phyloP scores from a whole-genome alignment of 2,888 invertebrate species.

The Petrophora chlorosata region DNA sequence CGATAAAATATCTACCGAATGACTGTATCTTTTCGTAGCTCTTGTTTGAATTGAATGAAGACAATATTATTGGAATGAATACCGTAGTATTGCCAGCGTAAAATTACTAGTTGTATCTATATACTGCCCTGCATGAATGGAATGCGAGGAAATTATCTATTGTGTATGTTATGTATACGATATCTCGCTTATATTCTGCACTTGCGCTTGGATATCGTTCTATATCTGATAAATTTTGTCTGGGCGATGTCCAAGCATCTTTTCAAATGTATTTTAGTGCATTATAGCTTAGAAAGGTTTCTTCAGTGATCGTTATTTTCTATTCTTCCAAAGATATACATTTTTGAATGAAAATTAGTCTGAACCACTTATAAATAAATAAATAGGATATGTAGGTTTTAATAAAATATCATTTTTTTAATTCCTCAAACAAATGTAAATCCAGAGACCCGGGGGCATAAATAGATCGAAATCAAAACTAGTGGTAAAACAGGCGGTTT shows the following conservation, averaged over 20 bases:
- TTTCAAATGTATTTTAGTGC: constrained; percentile 6
- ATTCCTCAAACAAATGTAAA: too few species aligned
- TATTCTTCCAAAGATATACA: too few species aligned
- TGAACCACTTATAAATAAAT: too few species aligned
- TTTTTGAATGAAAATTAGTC: too few species aligned
- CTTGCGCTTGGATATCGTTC: constrained; percentile 38
- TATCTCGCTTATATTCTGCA: constrained; percentile 47
- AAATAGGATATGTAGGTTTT: too few species aligned
- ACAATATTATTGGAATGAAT: constrained; percentile 37
- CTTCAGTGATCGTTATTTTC: too few species aligned
- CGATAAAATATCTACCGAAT: constrained; percentile 1
- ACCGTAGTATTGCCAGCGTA: constrained; percentile 38
- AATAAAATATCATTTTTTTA: too few species aligned
- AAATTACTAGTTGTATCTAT: constrained; percentile 29
- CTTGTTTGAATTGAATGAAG: constrained; percentile 19
- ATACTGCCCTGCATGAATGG: constrained; percentile 52
- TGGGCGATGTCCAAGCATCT: constrained; percentile 8
- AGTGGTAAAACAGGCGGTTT: too few species aligned
- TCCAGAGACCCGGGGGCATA: too few species aligned
- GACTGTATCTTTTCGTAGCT: constrained; percentile 16
- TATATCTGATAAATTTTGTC: neutral
- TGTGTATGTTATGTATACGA: constrained; percentile 42
- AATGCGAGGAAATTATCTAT: constrained; percentile 49
- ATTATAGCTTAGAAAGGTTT: constrained; percentile 7
- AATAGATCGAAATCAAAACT: too few species aligned